Evolutionary conservation across 2,113 vertebrate species (phyloP), one percentile per base, ranked within the genome.

Genomic region (Scolopax mira): DNA sequence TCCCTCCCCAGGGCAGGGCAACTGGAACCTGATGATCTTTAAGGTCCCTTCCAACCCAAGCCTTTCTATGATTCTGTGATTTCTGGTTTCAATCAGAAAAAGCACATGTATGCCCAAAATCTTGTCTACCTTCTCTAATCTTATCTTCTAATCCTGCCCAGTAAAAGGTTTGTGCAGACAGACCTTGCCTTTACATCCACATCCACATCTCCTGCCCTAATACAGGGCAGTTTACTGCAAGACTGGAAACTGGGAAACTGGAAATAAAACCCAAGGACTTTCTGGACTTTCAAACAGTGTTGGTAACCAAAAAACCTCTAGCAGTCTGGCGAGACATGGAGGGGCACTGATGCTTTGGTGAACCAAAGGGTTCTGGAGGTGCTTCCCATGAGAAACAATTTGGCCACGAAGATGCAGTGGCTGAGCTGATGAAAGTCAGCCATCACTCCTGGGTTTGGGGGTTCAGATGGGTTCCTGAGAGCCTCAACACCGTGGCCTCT

Each of bases 331-430:
- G 57, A 42, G 41, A 42, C 41, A n/a, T 37, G n/a, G 17, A 51
- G 18, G 0, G 5, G 23, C 67, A 51, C 24, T 0, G 0, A 12
- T 10, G 35, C 58, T 65, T 39, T 48, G 44, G 35, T 19, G 31
- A 5, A 52, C 42, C 77, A 18, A 19, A 73, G 74, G 58, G 27
- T 33, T 33, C 30, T n/a, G 27, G 42, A 74, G 27, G 24, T 9
- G 52, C 24, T 78, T 51, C 87, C 51, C 39, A 1, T 0, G 8
- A 39, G 65, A 55, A 64, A 33, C 9, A 4, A 1, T 2, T n/a
- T 1, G 14, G 14, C 19, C 18, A 5, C 0, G 4, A 64, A 88
- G 27, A 42, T 48, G 8, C 73, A 54, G 64, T 54, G 2, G 8
- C 27, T 22, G 16, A 79, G 27, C 18, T 57, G 22, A n/a, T 11